phyloP scores from a whole-genome alignment of 53 echinoderm and acorn worm genomes.

The Stichopus horrens region DNA sequence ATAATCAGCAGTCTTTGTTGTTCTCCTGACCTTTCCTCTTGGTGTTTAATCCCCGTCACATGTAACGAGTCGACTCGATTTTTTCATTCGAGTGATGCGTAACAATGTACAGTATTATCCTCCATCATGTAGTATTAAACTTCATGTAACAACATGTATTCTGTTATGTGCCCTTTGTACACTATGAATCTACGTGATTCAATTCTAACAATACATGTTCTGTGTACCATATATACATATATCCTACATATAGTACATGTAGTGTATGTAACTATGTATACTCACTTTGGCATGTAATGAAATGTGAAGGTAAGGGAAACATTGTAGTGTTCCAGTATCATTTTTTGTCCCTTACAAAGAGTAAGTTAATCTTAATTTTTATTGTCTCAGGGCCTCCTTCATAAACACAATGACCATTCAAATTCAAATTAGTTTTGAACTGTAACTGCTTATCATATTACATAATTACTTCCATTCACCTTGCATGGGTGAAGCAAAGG shows the following conservation, averaged over 20 bases:
- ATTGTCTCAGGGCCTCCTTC: too few relatives aligned
- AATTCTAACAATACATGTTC: neutral
- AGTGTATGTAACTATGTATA: too few relatives aligned
- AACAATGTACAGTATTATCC: neutral
- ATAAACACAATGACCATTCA: too few relatives aligned
- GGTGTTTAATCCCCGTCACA: neutral
- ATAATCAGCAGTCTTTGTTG: constrained; percentile 12
- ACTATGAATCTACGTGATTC: neutral
- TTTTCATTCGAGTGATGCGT: neutral
- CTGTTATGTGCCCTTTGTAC: neutral
- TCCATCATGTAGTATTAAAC: neutral
- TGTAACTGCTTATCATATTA: too few relatives aligned
- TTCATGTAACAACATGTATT: neutral
- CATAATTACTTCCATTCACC: too few relatives aligned
- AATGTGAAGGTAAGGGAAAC: neutral
- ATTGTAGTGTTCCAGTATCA: neutral
- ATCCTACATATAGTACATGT: too few relatives aligned
- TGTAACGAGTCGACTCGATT: neutral
- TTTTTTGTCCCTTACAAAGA: too few relatives aligned
- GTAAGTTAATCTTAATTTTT: too few relatives aligned
- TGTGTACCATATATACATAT: neutral
- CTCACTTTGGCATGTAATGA: neutral
- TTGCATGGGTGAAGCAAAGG: too few relatives aligned
- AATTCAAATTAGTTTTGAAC: too few relatives aligned
- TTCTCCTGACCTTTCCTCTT: neutral